A percentile compares a stretch with the other conserved stretches of the same genome.
Conservation (phyloP, 2,113 vertebrate genomes). For the Propithecus coquereli region DNA sequence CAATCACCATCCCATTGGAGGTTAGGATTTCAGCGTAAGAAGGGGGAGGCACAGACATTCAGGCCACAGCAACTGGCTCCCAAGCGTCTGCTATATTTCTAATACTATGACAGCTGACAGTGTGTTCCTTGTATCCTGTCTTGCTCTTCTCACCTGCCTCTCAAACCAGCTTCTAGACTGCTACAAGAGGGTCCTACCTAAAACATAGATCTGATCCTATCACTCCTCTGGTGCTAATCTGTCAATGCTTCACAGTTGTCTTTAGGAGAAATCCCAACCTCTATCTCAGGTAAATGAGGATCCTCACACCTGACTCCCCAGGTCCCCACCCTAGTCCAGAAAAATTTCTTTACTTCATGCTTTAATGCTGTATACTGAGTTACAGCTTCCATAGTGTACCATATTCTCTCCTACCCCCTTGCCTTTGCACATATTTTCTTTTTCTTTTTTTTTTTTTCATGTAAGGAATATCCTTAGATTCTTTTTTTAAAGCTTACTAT, state of each 20-base stretch:
- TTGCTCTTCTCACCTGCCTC: background rate
- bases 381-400: background rate
- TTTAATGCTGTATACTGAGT: background rate
- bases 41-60: background rate
- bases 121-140: background rate
- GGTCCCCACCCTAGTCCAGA: background rate
- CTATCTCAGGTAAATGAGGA: background rate
- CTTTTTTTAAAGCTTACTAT: background rate
- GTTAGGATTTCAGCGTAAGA: too few species aligned
- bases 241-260: background rate
- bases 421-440: background rate
- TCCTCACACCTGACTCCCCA: too few species aligned
- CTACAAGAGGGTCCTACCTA: background rate
- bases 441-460: background rate
- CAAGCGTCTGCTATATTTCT: background rate
- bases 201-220: background rate
- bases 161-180: background rate
- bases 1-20: background rate
- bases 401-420: background rate
- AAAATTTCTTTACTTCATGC: background rate
- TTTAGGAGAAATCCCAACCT: background rate
- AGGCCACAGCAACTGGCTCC: background rate
- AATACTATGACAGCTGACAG: background rate
- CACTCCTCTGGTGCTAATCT: background rate
- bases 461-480: background rate